Percentiles rank a stretch among this genome's conserved stretches.
Conservation (phyloP, 2,113 vertebrate species). For the Dinomys branickii region DNA sequence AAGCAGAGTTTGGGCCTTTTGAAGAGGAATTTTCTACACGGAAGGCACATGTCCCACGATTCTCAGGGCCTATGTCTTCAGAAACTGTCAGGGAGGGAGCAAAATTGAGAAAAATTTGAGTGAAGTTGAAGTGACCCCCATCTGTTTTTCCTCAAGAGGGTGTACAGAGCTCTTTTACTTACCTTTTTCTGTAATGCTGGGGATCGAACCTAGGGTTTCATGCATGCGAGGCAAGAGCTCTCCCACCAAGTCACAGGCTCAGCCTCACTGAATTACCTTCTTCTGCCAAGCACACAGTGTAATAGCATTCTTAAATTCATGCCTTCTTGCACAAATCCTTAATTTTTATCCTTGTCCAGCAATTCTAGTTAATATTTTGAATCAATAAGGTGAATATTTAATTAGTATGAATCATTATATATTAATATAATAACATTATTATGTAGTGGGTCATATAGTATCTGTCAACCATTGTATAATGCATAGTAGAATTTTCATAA, state of each 20-base stretch:
- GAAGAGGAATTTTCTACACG: not conserved
- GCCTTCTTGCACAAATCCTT: not conserved
- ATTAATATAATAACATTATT: not conserved
- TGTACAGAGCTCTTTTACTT: not conserved
- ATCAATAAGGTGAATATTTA: conserved; percentile 3
- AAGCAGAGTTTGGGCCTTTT: not conserved
- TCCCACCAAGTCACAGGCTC: not conserved
- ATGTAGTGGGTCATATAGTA: not conserved
- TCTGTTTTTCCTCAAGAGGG: not conserved
- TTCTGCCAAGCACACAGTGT: not conserved
- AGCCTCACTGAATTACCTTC: not conserved
- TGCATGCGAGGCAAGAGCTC: not conserved
- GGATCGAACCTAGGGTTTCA: not conserved
- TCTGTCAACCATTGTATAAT: not conserved
- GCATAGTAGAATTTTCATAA: not conserved
- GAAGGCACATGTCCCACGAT: not conserved
- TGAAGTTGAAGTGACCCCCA: not conserved
- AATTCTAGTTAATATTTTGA: conserved; percentile 27
- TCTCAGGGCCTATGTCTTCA: not conserved
- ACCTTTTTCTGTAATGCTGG: not conserved
- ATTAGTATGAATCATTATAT: not conserved
- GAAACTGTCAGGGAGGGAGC: not conserved
- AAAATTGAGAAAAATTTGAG: not conserved
- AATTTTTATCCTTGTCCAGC: not conserved
- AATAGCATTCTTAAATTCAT: not conserved